Evolutionary conservation across 2,888 invertebrate genomes (phyloP).

Genomic region (Mellilla xanthometata): DNA sequence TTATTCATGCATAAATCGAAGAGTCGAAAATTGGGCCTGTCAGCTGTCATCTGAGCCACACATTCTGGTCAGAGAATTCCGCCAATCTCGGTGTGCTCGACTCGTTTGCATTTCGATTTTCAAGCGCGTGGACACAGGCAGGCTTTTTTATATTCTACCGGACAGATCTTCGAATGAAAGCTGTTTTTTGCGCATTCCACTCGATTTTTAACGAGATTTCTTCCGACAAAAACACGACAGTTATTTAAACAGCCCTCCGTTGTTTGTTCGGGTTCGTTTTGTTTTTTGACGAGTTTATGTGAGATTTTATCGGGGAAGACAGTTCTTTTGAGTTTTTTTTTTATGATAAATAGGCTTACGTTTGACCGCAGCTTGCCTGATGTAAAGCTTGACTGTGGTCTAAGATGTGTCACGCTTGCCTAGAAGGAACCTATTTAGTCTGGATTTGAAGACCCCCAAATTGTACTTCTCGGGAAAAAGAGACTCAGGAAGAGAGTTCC

Average conservation of each 20-base stretch:
- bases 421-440: too few species aligned
- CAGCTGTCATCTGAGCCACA: conserved; percentile 29
- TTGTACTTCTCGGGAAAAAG: too few species aligned
- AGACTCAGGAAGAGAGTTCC: too few species aligned
- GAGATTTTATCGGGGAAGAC: conserved; percentile 3
- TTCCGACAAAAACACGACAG: conserved; percentile 59
- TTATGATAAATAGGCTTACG: too few species aligned
- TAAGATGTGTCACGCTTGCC: too few species aligned
- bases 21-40: conserved; percentile 34
- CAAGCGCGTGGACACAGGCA: conserved; percentile 43
- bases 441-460: too few species aligned
- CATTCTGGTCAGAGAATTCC: conserved; percentile 45
- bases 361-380: too few species aligned
- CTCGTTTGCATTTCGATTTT: conserved; percentile 69
- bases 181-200: conserved; percentile 64
- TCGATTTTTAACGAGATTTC: conserved; percentile 66
- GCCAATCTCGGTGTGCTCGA: conserved; percentile 47
- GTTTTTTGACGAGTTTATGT: conserved; percentile 30
- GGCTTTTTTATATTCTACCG: conserved; percentile 56
- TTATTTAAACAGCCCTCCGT: conserved; percentile 63
- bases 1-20: conserved; percentile 17
- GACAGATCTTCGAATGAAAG: conserved; percentile 66
- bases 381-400: too few species aligned
- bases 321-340: conserved; percentile 9
- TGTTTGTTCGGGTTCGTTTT: conserved; percentile 42